phyloP scores from a whole-genome alignment of 2,797 vertebrate species.

The Bufotes viridis region DNA sequence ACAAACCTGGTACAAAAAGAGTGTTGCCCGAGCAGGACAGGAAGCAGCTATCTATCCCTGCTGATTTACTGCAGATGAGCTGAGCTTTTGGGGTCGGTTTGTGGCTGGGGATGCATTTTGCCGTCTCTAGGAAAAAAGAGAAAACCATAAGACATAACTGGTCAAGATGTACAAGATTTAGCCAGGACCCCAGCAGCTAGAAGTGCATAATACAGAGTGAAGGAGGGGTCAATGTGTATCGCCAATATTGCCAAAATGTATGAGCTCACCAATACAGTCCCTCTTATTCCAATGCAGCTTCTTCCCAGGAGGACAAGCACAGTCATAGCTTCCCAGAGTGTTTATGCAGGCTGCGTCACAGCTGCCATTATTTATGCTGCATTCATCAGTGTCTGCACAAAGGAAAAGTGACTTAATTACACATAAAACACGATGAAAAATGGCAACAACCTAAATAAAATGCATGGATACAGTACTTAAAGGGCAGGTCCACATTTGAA shows the following conservation, averaged over 20 bases:
- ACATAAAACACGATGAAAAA: neutral
- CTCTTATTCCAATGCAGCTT: slow-evolving; percentile 97
- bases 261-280: slow-evolving; percentile 88
- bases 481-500: neutral
- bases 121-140: slow-evolving; percentile 80
- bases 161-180: neutral
- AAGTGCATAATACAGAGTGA: neutral
- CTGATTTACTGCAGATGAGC: slow-evolving; percentile 85
- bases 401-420: slow-evolving; percentile 26
- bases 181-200: neutral
- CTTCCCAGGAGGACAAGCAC: slow-evolving; percentile 85
- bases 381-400: slow-evolving; percentile 91
- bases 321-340: slow-evolving; percentile 88
- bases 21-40: slow-evolving; percentile 88
- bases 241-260: neutral
- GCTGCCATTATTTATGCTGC: slow-evolving; percentile 91
- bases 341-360: slow-evolving; percentile 89
- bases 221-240: neutral
- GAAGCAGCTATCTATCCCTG: slow-evolving; percentile 86
- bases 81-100: slow-evolving; percentile 82
- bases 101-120: slow-evolving; percentile 85
- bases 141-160: neutral
- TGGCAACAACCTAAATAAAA: neutral
- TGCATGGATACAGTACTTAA: neutral
- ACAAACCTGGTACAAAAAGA: slow-evolving; percentile 87